Evolutionary conservation across 23 tunicate species (phyloP).

Genomic region (Oikopleura dioica): DNA sequence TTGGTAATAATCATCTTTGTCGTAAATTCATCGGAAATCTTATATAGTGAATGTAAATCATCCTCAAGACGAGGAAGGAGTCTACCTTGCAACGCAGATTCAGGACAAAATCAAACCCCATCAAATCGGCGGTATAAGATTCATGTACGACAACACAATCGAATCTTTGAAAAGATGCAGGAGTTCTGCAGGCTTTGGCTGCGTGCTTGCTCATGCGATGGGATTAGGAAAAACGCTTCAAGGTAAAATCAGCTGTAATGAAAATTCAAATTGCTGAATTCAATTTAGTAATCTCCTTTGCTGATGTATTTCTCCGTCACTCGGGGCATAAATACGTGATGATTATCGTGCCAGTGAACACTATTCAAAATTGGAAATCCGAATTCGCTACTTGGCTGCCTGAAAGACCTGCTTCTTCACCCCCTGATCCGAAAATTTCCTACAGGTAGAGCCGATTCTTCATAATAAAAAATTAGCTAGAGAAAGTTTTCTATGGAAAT

Average conservation of each 20-base stretch:
- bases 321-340: constrained; percentile 45
- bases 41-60: constrained; percentile 33
- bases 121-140: constrained; percentile 94
- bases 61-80: constrained; percentile 36
- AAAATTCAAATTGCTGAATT: no score
- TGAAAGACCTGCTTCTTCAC: constrained; percentile 12
- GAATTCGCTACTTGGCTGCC: constrained; percentile 94
- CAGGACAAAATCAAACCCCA: constrained; percentile 41
- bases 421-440: no score
- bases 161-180: constrained; percentile 37
- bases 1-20: constrained; percentile 3
- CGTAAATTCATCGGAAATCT: not conserved
- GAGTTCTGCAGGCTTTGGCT: constrained; percentile 49
- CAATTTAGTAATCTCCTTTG: constrained; percentile 69
- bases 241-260: no score
- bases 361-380: constrained; percentile 60
- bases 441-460: no score
- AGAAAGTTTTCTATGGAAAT: no score
- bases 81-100: constrained; percentile 45
- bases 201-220: constrained; percentile 91
- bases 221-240: constrained; percentile 87
- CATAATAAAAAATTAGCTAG: no score
- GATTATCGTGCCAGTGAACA: constrained; percentile 83
- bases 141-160: constrained; percentile 82
- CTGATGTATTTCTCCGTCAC: constrained; percentile 58